Evolutionary conservation across 2,888 invertebrate genomes (phyloP), one percentile per base, ranked within the genome.

Genomic region (Strigamia transsilvanica): DNA sequence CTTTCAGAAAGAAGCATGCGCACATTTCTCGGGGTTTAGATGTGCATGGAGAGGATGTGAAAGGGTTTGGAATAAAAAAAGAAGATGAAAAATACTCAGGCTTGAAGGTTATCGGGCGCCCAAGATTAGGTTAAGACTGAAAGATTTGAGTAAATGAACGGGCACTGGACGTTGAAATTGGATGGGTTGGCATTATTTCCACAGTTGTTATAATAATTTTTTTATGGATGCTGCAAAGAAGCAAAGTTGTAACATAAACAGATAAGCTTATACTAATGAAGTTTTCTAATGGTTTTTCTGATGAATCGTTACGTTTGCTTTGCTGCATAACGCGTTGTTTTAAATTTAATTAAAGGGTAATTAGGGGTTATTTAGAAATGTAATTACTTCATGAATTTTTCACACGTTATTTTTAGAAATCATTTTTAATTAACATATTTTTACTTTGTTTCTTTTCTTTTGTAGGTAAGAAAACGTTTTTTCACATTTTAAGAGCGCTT

Each of bases 81-180:
- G 18, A 73, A 73, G 13, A 73, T 27, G n/a, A 27, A 27, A 27
- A 32, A 32, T 27, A 15, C 27, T 12, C 0, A 32, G 32, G 13
- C 73, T 51, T 15, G 18, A 51, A 27, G 23, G 27, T 73, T 23
- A 73, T 73, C 12, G 32, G 73, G 23, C 73, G 73, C n/a, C 73
- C 73, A 73, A 73, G 73, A 73, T 73, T 73, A 73, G 27, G 73
- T 73, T n/a, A n/a, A 73, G 73, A n/a, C 73, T 73, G 32, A 73
- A 73, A 73, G 73, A 73, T 73, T 27, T 73, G 32, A 73, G 32
- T 73, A 73, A 73, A 73, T 73, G 73, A 73, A 73, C 27, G 73
- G 73, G 73, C 73, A 73, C 73, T 73, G 73, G 73, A 73, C 73
- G 73, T 73, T 73, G 73, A 73, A 73, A 73, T 73, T 73, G 73